A percentile compares a stretch with the other conserved stretches of the same genome.
Evolutionary conservation across 2,797 vertebrate genomes (phyloP).

Genomic region (Pseudochromis fuscus): DNA sequence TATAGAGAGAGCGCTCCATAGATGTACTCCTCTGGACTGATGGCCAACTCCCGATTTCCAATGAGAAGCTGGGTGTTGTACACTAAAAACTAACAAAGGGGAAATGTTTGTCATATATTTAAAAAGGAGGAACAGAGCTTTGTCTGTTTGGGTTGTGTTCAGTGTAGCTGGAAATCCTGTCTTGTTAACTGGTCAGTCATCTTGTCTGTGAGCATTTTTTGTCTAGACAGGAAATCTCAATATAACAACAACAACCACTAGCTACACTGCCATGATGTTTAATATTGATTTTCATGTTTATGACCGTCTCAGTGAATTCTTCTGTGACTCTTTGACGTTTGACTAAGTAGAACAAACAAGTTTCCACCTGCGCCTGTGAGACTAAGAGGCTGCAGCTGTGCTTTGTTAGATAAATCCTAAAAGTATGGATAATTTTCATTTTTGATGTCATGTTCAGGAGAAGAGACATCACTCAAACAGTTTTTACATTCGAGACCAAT

Average conservation of each 20-base stretch:
- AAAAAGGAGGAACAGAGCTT: background rate
- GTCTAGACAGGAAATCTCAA: background rate
- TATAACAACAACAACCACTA: no score
- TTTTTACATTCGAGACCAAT: no score
- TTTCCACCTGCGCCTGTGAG: background rate
- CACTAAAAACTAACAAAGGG: slow-evolving; percentile 89
- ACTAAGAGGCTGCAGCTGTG: no score
- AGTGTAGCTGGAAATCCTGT: background rate
- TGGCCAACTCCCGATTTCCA: slow-evolving; percentile 90
- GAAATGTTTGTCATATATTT: background rate
- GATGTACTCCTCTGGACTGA: slow-evolving; percentile 95
- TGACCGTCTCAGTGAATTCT: background rate
- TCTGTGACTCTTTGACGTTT: background rate
- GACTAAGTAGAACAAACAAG: background rate
- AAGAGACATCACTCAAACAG: no score
- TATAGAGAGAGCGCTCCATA: slow-evolving; percentile 94
- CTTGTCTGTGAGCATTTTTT: background rate
- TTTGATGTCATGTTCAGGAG: background rate
- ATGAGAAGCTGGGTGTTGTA: slow-evolving; percentile 96
- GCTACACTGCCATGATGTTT: background rate
- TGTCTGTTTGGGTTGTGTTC: background rate
- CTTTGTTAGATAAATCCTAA: no score
- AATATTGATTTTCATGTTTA: background rate
- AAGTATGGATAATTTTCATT: no score
- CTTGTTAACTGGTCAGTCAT: background rate